These are phyloP conservation scores for Eudyptes chrysolophus DNA, from an alignment of 2,113 vertebrate species.

Conservation along the genomic window DNA sequence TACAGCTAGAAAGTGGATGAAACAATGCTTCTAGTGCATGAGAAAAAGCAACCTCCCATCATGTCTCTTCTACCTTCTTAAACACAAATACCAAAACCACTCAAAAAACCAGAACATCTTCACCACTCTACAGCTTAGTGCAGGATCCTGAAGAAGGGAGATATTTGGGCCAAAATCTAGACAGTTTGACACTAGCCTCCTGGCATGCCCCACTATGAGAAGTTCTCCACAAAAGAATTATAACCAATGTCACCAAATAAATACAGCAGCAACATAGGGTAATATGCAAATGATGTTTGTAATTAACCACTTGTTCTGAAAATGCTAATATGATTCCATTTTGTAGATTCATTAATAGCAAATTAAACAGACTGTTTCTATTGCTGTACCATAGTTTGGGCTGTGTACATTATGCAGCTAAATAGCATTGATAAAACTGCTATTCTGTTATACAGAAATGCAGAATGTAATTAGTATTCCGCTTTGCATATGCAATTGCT, in stretches of 20 bases:
- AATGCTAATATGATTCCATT: constrained; percentile 36
- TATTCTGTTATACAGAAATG: constrained; percentile 49
- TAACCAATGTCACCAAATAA: neutral
- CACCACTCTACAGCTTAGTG: neutral
- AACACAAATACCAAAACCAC: neutral
- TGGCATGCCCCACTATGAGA: neutral
- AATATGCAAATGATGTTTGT: constrained; percentile 18
- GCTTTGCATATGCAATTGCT: constrained; percentile 62
- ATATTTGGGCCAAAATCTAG: neutral
- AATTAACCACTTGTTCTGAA: constrained; percentile 42
- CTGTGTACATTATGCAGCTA: constrained; percentile 45
- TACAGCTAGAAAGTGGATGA: neutral
- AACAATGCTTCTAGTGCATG: neutral
- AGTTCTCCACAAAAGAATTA: neutral
- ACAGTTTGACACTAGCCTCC: neutral
- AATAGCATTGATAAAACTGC: constrained; percentile 55
- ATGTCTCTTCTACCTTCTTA: neutral
- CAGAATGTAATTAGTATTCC: constrained; percentile 70
- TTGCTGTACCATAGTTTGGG: constrained; percentile 52
- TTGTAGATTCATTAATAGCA: constrained; percentile 44
- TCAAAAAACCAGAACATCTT: neutral
- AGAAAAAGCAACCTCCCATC: neutral
- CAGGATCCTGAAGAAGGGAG: neutral
- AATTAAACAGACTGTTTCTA: constrained; percentile 59
- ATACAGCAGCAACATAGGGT: neutral